Evolutionary conservation across 2,113 vertebrate species (phyloP), one percentile per base, ranked within the genome.

Genomic region (Clarias gariepinus): DNA sequence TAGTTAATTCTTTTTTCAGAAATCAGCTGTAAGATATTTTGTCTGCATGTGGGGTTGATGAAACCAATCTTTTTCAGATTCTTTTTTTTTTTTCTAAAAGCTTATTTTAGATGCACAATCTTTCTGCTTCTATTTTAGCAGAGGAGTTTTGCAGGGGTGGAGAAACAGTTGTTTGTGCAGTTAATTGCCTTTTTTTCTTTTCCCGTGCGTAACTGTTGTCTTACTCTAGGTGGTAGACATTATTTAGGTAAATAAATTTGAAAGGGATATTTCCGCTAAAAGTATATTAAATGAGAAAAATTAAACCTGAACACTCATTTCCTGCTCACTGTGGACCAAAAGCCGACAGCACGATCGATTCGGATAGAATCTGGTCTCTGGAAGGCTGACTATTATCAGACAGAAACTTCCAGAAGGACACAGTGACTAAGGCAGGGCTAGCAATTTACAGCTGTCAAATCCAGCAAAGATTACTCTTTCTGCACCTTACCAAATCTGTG

Each of bases 391-490:
- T 87, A 90, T 87, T 82, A 89, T 86, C 53, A 53, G 78, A 83
- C 78, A 73, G 74, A 85, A 58, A 68, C 74, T 86, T 85, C 60
- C 77, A 84, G 80, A 87, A 89, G 89, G 89, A 89, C 83, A 84
- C 74, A 33, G 81, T 23, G 57, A 69, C 78, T 89, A 71, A 85
- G 71, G 64, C 55, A 55, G 85, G 57, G 30, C 52, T 85, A 68
- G 85, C 84, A 91, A 90, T 91, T 90, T 90, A 86, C 89, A 84
- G 87, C 86, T 85, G 86, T 91, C 89, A 90, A 90, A 89, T 89
- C 85, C 83, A 82, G 63, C 81, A 68, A 68, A 87, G 90, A 91
- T 90, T 90, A 88, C 84, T 87, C 73, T 73, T 66, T 82, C 55
- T 82, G 30, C 85, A 77, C 77, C 82, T 61, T 83, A 86, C 86